Base-by-base conservation (phyloP, 2,113 vertebrate species). In the Eudyptes chrysolophus region DNA sequence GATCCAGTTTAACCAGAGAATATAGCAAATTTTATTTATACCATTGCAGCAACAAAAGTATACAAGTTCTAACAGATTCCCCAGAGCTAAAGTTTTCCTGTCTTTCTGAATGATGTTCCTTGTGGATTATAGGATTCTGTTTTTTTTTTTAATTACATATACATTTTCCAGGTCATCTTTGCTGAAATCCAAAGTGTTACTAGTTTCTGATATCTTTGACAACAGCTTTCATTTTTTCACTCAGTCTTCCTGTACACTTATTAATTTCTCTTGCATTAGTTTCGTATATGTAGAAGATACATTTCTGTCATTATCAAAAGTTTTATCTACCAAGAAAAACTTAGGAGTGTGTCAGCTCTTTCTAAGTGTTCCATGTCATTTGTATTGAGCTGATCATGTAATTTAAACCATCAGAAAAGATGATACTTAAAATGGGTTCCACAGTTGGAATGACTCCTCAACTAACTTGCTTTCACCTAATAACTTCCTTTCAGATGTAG, bases 121-220 rank as follows among this genome's bases (percentile, higher is more conserved):
- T 54, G 27, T 52, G 12, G 29, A 68, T 74, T 16, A 60, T 20
- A 84, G 26, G 30, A 64, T 40, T 66, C 89, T 13, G 5, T 3
- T 0, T 9, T 9, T 42, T 49, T 51, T 60, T 68, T 84, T 52
- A 66, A 66, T 68, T 48, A 46, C 3, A 21, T 71, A 55, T 29
- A 15, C 2, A 54, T 84, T 81, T 88, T 85, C 79, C 30, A 76
- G 17, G 46, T 78, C n/a, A 78, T 38, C 52, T 95, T 14, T 70
- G 9, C 54, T 90, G 34, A 29, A 94, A 96, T 90, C 25, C 71
- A 78, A 89, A 70, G 7, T 48, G 11, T 51, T 70, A 54, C 61
- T 80, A 48, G 36, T 92, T 92, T 85, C 49, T 87, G 83, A 49
- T 79, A 76, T 64, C 95, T 95, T 66, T 94, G 34, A 96, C 22